Percentiles rank a stretch among this genome's conserved stretches.
Evolutionary conservation across 2,113 vertebrate genomes (phyloP).

Genomic region (Lycocorax pyrrhopterus): DNA sequence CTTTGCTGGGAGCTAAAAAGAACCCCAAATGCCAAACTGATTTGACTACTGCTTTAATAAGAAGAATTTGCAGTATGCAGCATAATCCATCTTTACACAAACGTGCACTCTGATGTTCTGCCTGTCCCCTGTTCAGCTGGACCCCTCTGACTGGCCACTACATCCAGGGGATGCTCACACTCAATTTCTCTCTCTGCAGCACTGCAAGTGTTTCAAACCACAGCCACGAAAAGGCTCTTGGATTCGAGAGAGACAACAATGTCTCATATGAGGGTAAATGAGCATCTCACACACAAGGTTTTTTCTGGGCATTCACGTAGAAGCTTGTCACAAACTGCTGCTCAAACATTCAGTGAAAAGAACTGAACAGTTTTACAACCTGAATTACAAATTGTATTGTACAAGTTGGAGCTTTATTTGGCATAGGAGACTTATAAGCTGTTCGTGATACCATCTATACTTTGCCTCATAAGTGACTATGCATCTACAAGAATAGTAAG

Average conservation of each 20-base stretch:
- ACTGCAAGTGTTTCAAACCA: not conserved
- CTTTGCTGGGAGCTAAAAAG: slow-evolving; percentile 38
- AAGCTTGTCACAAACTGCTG: not conserved
- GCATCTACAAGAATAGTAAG: not conserved
- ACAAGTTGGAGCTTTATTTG: not conserved
- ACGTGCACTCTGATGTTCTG: not conserved
- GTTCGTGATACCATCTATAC: not conserved
- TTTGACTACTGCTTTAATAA: slow-evolving; percentile 21
- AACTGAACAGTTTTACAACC: not conserved
- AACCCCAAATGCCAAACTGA: slow-evolving; percentile 17
- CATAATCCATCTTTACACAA: not conserved
- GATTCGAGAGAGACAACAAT: not conserved
- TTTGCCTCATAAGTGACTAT: not conserved
- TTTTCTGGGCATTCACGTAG: not conserved
- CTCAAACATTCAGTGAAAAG: not conserved
- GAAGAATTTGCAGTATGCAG: not conserved
- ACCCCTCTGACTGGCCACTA: not conserved
- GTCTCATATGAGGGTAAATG: not conserved
- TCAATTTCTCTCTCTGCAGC: not conserved
- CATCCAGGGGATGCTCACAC: not conserved
- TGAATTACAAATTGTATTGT: not conserved
- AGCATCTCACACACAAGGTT: not conserved
- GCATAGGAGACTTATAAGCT: not conserved
- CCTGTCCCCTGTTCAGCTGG: not conserved
- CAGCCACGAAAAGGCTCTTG: not conserved